Conservation (phyloP, 2,888 invertebrate genomes). For the Melangyna quadrimaculata region DNA sequence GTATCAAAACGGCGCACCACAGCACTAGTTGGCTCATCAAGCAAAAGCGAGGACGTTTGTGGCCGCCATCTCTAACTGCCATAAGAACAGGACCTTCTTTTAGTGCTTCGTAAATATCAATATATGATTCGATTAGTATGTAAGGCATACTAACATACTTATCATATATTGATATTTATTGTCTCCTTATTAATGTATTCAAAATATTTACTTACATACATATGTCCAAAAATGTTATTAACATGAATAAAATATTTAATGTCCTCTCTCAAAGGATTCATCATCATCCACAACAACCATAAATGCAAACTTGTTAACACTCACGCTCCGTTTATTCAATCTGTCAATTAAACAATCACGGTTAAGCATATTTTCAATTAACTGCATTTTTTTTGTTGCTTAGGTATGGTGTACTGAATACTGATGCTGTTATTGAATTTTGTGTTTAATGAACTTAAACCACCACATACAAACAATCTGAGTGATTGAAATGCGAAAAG, state of each 20-base stretch:
- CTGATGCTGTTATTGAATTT: background rate
- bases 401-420: background rate
- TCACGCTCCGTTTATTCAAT: constrained; percentile 31
- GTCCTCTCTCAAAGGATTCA: background rate
- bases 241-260: background rate
- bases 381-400: background rate
- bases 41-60: too few species aligned
- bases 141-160: too few species aligned
- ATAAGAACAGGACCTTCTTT: too few species aligned
- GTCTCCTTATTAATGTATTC: too few species aligned
- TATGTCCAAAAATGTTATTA: too few species aligned
- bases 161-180: too few species aligned
- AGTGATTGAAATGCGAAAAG: constrained; percentile 18
- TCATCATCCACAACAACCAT: background rate
- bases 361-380: constrained; percentile 66
- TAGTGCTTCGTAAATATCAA: too few species aligned
- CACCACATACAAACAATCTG: background rate
- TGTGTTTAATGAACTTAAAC: constrained; percentile 46
- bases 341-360: constrained; percentile 68
- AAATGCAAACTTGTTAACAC: constrained; percentile 34
- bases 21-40: too few species aligned
- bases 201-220: too few species aligned
- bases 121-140: too few species aligned
- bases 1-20: too few species aligned
- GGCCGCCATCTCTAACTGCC: too few species aligned